Conservation (phyloP, 2,888 invertebrate species). For the Spicauda simplicius region DNA sequence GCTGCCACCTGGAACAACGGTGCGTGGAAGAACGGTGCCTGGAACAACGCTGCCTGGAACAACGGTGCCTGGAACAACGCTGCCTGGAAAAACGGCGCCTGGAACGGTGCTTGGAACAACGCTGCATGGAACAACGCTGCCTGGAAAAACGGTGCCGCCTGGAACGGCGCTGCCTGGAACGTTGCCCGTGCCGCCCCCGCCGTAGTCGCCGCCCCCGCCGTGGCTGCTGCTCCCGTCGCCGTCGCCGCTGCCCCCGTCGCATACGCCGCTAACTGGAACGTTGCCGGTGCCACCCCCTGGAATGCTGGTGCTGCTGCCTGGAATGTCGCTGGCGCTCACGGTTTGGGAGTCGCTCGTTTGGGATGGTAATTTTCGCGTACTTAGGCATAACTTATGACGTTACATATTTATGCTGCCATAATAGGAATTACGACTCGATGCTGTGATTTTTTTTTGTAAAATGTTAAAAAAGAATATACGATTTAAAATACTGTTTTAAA, state of each 20-base stretch:
- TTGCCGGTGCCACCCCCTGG: conserved; percentile 18
- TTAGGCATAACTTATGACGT: too few species aligned
- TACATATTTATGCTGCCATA: neutral
- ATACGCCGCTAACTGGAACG: neutral
- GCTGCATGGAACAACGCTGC: conserved; percentile 16
- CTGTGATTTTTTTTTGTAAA: conserved; percentile 14
- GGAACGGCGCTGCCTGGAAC: conserved; percentile 8
- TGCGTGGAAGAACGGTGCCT: conserved; percentile 40
- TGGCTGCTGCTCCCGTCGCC: conserved; percentile 21
- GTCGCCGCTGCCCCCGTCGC: neutral
- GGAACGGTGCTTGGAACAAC: conserved; percentile 1
- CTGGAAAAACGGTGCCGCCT: conserved; percentile 4
- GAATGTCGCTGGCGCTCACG: neutral
- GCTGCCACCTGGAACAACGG: conserved; percentile 42
- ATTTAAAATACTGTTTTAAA: neutral
- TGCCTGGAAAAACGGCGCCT: conserved; percentile 4
- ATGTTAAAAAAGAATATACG: neutral
- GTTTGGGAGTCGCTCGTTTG: neutral
- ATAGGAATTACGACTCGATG: conserved; percentile 2
- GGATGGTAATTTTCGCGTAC: neutral
- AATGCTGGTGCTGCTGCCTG: neutral
- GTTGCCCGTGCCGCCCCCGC: conserved; percentile 9
- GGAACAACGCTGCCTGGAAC: conserved; percentile 25
- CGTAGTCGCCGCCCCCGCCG: conserved; percentile 43
- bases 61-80: conserved; percentile 27